A percentile compares a stretch with the other conserved stretches of the same genome.
These are phyloP conservation scores for Misgurnus anguillicaudatus DNA, from an alignment of 2,113 vertebrate genomes.

Conservation along the genomic window DNA sequence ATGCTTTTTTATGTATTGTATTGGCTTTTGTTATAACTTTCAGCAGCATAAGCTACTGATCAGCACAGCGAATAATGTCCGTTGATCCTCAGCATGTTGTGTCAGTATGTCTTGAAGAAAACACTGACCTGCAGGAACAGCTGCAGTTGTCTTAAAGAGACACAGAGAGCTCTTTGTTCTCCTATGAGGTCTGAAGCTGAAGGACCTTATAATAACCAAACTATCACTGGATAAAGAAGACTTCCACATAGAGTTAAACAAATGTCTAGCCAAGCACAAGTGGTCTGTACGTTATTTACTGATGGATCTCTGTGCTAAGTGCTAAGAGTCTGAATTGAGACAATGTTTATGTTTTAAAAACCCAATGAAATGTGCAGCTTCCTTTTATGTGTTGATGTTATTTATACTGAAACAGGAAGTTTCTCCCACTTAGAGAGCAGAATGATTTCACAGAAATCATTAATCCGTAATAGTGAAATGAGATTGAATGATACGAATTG, in stretches of 20 bases:
- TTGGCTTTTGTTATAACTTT: background rate
- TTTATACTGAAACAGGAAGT: no score
- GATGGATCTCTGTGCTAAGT: background rate
- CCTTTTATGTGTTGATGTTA: no score
- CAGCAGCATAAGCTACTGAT: no score
- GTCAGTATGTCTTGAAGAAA: conserved; percentile 22
- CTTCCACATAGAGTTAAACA: conserved; percentile 44
- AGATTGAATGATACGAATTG: no score
- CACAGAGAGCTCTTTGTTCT: conserved; percentile 63
- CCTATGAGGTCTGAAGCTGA: conserved; percentile 27
- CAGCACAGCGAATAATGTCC: background rate
- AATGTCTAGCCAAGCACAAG: conserved; percentile 32
- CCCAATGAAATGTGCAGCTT: no score
- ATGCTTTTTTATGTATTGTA: background rate
- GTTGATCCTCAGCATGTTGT: conserved; percentile 16
- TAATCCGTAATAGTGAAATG: no score
- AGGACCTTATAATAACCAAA: conserved; percentile 57
- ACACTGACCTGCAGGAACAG: conserved; percentile 55
- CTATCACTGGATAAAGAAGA: conserved; percentile 54
- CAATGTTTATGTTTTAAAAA: background rate
- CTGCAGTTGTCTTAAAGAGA: conserved; percentile 58
- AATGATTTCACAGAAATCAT: no score
- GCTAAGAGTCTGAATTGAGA: background rate
- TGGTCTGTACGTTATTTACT: conserved; percentile 15
- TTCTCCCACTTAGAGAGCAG: no score